These are phyloP conservation scores for Emydoidea blandingii DNA, from an alignment of 2,797 vertebrate genomes.

Conservation along the genomic window DNA sequence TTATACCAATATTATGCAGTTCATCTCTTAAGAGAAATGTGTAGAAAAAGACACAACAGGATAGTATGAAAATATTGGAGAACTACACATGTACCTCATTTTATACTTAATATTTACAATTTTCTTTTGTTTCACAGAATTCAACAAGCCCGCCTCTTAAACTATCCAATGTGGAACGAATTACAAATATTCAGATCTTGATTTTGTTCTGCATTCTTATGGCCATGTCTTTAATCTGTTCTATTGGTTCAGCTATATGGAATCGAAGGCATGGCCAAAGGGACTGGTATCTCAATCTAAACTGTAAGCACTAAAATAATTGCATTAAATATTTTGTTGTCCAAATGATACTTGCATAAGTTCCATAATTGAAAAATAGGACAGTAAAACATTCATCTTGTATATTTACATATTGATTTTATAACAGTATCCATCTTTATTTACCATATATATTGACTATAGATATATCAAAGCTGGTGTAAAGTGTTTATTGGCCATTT, in stretches of 20 bases:
- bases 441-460: background rate
- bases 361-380: background rate
- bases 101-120: background rate
- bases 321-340: background rate
- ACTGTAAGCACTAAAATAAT: constrained; percentile 87
- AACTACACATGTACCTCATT: background rate
- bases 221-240: constrained; percentile 97
- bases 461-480: background rate
- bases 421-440: background rate
- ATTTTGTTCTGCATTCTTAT: constrained; percentile 97
- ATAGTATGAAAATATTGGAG: background rate
- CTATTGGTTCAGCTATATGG: constrained; percentile 96
- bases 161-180: constrained; percentile 97
- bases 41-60: background rate
- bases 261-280: constrained; percentile 91
- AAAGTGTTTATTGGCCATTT: background rate
- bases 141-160: constrained; percentile 97
- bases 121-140: constrained; percentile 85
- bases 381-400: background rate
- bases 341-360: background rate
- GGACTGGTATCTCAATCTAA: constrained; percentile 98
- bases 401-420: background rate
- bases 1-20: background rate
- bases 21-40: background rate
- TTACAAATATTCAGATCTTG: constrained; percentile 98